phyloP scores from a whole-genome alignment of 2,888 invertebrate genomes.

The Ceraclea dissimilis region DNA sequence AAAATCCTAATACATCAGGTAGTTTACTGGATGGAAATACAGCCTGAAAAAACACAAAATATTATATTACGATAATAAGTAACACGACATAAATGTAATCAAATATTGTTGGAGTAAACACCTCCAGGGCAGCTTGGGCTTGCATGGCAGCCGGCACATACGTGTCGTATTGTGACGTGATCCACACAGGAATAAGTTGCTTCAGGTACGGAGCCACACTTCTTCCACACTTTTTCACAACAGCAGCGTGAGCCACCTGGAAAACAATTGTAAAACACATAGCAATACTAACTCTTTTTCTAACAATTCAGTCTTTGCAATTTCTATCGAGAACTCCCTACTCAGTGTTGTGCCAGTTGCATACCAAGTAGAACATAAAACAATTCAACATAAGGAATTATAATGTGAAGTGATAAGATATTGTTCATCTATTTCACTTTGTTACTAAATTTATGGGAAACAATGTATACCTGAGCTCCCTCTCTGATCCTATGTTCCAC shows the following conservation, averaged over 20 bases:
- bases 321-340: too few relatives aligned
- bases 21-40: slow-evolving; percentile 76
- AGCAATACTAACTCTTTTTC: not conserved
- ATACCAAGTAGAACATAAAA: too few relatives aligned
- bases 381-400: too few relatives aligned
- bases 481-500: slow-evolving; percentile 79
- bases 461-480: slow-evolving; percentile 50
- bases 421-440: too few relatives aligned
- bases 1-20: slow-evolving; percentile 72
- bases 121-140: slow-evolving; percentile 60
- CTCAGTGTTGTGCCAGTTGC: too few relatives aligned
- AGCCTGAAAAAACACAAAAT: slow-evolving; percentile 39
- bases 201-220: slow-evolving; percentile 73
- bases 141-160: slow-evolving; percentile 76
- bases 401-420: too few relatives aligned
- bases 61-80: not conserved
- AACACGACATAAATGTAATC: not conserved
- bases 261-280: too few relatives aligned
- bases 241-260: slow-evolving; percentile 60
- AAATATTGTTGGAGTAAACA: slow-evolving; percentile 26
- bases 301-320: not conserved
- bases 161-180: slow-evolving; percentile 76
- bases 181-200: slow-evolving; percentile 75
- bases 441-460: too few relatives aligned
- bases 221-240: slow-evolving; percentile 62